Evolutionary conservation across 2,797 vertebrate genomes (phyloP).

Genomic region (Coregonus sp.): DNA sequence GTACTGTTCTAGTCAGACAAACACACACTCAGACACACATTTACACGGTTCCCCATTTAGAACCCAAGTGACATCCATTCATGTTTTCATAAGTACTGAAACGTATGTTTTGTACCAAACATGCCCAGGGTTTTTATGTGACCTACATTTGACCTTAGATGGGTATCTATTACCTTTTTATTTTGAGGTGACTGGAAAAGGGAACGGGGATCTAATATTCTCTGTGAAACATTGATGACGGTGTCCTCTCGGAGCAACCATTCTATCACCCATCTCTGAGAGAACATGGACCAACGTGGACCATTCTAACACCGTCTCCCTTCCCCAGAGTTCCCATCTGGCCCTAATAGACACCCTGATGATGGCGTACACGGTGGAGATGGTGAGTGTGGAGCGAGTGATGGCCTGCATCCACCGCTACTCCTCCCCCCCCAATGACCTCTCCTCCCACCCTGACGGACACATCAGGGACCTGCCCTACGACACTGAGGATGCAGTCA

Average conservation of each 20-base stretch:
- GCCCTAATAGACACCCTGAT: constrained; percentile 95
- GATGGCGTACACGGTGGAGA: constrained; percentile 98
- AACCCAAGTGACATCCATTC: not conserved
- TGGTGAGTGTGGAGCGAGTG: constrained; percentile 94
- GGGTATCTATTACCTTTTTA: not conserved
- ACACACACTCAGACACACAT: not conserved
- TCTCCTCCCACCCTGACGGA: constrained; percentile 47
- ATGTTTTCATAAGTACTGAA: not conserved
- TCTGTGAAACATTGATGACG: not conserved
- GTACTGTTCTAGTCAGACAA: constrained; percentile 27
- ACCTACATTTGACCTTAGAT: not conserved
- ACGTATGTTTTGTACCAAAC: not conserved
- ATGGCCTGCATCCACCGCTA: constrained; percentile 87
- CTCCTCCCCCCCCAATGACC: constrained; percentile 76
- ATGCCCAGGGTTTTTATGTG: not conserved
- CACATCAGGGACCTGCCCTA: constrained; percentile 87
- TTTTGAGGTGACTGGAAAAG: not conserved
- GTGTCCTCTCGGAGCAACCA: not conserved
- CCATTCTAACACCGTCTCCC: not conserved
- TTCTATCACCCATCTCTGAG: not conserved
- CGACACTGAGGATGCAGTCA: constrained; percentile 92
- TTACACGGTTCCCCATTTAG: not conserved
- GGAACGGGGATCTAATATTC: not conserved
- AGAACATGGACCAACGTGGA: too few species aligned
- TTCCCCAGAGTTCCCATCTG: constrained; percentile 87